Evolutionary conservation across 2,888 invertebrate genomes (phyloP), one percentile per base, ranked within the genome.

Genomic region (Spilosoma lubricipeda): DNA sequence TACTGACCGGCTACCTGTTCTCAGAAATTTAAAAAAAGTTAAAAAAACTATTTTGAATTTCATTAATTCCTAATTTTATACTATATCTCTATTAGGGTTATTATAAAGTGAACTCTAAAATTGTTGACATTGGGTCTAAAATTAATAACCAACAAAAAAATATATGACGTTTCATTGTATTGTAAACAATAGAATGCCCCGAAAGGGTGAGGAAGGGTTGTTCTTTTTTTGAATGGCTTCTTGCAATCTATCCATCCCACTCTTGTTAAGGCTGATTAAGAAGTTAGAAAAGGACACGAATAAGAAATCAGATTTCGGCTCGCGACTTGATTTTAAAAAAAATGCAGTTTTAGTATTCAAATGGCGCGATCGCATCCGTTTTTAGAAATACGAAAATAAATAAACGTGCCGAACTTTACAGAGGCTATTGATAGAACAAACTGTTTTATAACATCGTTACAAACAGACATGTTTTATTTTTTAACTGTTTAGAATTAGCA

Each of bases 131-230:
- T 89, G 75, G 82, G 90, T 84, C 83, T 76, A 88, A 78, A 88
- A 82, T 90, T 82, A 86, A 85, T 88, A 67, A 78, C 73, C 68
- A 70, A 70, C 72, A 76, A 65, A 75, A 75, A 70, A 75, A 84
- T 82, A 84, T 94, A 90, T 82, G 91, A 86, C 92, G 82, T 92
- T 92, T 88, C 83, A 84, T 78, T 77, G 78, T 83, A 86, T 86
- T 80, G 88, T 93, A 92, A 94, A 93, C 93, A 94, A 93, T 92
- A 90, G 91, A 93, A 92, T 92, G 91, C 89, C 90, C 88, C 88
- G 87, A 93, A 93, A 94, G 95, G 95, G 94, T 93, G 90, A 93
- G 90, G 93, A 95, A 95, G 95, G 95, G 94, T 95, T 94, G 93
- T 91, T 93, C 92, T 94, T 95, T 95, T 95, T 95, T 95, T 93